phyloP scores from a whole-genome alignment of 2,797 vertebrate genomes.

The Molossus alvarezi region DNA sequence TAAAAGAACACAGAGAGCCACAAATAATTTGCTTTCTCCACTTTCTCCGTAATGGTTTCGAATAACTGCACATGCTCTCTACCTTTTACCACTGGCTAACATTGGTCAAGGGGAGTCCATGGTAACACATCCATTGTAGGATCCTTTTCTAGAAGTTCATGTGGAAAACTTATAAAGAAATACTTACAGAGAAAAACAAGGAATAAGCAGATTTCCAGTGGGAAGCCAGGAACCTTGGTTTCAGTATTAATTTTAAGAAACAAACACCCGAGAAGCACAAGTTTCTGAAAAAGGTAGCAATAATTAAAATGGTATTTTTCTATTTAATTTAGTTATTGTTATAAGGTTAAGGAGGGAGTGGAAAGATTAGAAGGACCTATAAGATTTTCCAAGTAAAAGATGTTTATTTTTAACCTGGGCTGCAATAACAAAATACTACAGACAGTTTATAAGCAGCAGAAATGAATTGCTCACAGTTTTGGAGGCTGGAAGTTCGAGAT shows the following conservation, averaged over 20 bases:
- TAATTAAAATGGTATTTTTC: neutral
- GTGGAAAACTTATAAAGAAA: neutral
- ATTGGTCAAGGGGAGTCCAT: neutral
- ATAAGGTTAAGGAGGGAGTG: neutral
- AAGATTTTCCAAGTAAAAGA: neutral
- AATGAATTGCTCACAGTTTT: too few relatives aligned
- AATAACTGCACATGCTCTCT: neutral
- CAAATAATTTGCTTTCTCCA: neutral
- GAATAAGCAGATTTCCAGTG: neutral
- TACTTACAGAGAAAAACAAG: neutral
- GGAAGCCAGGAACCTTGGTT: neutral
- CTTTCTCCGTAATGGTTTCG: conserved; percentile 1
- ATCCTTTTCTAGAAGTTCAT: neutral
- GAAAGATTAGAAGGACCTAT: neutral
- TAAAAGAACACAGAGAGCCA: neutral
- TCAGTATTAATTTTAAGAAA: neutral
- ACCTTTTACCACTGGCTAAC: neutral
- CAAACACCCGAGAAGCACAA: neutral
- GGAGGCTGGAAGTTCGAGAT: too few relatives aligned
- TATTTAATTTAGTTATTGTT: neutral
- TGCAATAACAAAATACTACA: too few relatives aligned
- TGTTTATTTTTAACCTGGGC: neutral
- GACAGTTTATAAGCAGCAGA: too few relatives aligned
- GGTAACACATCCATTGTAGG: neutral
- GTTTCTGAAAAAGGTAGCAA: neutral